Evolutionary conservation across 92 coral and sea anemone genomes (phyloP).

Genomic region (Phenganax stokvisi): DNA sequence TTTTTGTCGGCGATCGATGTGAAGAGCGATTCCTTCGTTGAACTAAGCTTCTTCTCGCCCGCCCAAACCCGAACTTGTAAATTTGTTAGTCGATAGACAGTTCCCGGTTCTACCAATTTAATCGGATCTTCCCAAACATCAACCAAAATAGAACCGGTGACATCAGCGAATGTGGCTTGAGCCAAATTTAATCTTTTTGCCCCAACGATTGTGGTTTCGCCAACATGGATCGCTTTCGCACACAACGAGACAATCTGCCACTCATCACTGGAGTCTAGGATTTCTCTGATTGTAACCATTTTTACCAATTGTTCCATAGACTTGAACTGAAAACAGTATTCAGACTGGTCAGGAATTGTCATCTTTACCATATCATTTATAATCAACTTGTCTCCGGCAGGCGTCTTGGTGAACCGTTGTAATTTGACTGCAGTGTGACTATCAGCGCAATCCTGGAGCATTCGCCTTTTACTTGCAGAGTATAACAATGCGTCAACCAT

Average conservation of each 20-base stretch:
- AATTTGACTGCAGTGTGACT: no score
- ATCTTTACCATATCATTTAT: no score
- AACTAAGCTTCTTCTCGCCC: not conserved
- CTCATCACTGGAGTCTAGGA: not conserved
- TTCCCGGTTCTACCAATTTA: not conserved
- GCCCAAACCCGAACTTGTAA: constrained; percentile 1
- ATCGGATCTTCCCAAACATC: not conserved
- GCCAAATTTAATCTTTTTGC: not conserved
- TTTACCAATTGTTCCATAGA: no score
- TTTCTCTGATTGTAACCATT: not conserved
- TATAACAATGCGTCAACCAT: no score
- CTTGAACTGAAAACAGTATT: no score
- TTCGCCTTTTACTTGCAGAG: no score
- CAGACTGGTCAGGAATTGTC: no score
- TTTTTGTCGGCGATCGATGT: not conserved
- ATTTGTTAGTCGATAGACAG: not conserved
- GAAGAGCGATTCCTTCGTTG: not conserved
- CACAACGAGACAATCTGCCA: not conserved
- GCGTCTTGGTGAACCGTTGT: no score
- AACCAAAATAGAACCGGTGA: not conserved
- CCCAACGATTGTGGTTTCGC: not conserved
- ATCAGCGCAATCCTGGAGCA: no score
- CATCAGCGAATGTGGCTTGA: not conserved
- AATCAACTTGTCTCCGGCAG: no score
- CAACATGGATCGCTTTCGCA: not conserved